Conservation (phyloP, 2,888 invertebrate species). For the Trimorus sp. region DNA sequence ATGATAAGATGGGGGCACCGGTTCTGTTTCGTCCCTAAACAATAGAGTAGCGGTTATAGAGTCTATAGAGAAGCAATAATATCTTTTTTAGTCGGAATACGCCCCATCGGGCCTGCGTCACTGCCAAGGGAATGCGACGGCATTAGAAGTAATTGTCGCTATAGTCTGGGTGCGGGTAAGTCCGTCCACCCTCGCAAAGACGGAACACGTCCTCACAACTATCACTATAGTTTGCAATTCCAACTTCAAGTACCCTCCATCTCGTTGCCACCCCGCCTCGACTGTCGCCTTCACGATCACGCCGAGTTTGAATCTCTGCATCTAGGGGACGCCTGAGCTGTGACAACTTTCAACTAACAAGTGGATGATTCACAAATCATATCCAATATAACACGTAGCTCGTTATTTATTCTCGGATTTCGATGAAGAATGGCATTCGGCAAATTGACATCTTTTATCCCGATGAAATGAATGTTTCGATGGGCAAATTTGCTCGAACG, state of each 20-base stretch:
- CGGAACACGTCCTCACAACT: constrained; percentile 61
- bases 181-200: constrained; percentile 58
- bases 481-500: neutral
- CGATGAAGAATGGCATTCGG: constrained; percentile 30
- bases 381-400: constrained; percentile 70
- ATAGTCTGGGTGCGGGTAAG: constrained; percentile 70
- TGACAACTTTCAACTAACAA: constrained; percentile 79
- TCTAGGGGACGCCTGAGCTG: constrained; percentile 67
- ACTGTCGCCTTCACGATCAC: constrained; percentile 61
- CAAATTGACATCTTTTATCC: constrained; percentile 44
- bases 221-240: constrained; percentile 69
- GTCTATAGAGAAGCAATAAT: constrained; percentile 73
- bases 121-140: constrained; percentile 75
- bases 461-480: constrained; percentile 20
- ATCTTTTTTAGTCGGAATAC: constrained; percentile 77
- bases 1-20: constrained; percentile 67
- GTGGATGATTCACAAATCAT: constrained; percentile 80
- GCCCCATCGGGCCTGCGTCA: constrained; percentile 78
- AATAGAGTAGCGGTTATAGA: constrained; percentile 57
- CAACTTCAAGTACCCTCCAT: constrained; percentile 67
- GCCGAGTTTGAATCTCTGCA: constrained; percentile 54
- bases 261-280: constrained; percentile 61
- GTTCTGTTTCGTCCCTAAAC: constrained; percentile 64
- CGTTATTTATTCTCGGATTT: constrained; percentile 54
- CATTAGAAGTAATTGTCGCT: constrained; percentile 81